Base-by-base conservation (phyloP, 1,140 invertebrate genomes). In the Heliothis virescens region DNA sequence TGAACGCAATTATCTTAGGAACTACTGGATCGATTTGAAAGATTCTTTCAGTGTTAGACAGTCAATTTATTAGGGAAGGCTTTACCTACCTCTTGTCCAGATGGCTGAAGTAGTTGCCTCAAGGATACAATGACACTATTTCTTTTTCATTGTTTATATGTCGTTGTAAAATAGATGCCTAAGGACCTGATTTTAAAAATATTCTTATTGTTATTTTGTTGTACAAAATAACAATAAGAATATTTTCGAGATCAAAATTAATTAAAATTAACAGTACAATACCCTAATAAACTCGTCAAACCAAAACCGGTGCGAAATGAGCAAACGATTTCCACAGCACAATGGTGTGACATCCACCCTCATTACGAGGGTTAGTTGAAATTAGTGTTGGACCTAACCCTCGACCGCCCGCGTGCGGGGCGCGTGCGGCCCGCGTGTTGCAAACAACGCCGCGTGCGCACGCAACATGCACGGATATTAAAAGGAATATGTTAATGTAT, bases 401-500 rank as follows among this genome's bases (percentile, higher is more conserved):
- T 92, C 74, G 84, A 90, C 72, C 59, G 41, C 73, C 48, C 90
- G 77, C 87, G 88, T 89, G 89, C 80, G 85, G 47, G 15, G 13
- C 75, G 16, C 75, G 71, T 74, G 71, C 77, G 65, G 41, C 50
- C 21, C 74, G 50, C 74, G 90, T 91, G 89, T 57, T 85, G 79
- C 81, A 89, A 90, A 91, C 88, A 90, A 78, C 67, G 83, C 50
- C 87, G 85, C 89, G 90, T 91, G 90, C 81, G 83, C 78, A 79
- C 75, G 89, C 89, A 92, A 88, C 82, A 76, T 76, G 21, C 71
- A 72, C 57, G 76, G 52, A 89, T 92, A 92, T 92, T 92, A 92
- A 90, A 90, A 85, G 82, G 85, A 87, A 89, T 90, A 89, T 89
- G 88, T 86, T 88, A 89, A 89, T 89, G 86, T 34, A 67, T 78